These are phyloP conservation scores for Lepidonotus clava DNA, from an alignment of 2,888 invertebrate species.

Conservation along the genomic window DNA sequence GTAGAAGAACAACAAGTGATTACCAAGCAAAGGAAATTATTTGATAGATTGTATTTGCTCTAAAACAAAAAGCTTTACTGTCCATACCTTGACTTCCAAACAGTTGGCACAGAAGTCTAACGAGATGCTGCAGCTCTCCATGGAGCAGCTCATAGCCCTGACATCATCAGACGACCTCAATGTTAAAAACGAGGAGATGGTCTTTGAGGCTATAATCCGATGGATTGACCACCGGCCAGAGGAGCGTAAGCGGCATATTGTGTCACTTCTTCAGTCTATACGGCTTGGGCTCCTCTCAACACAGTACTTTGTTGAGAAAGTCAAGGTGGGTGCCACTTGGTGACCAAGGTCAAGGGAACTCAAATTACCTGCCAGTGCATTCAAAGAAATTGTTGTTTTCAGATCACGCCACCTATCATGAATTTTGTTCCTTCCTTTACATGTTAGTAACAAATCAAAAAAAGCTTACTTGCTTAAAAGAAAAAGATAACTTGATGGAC, in stretches of 20 bases:
- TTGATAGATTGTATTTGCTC: background rate
- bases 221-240: conserved; percentile 92
- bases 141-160: conserved; percentile 64
- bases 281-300: conserved; percentile 87
- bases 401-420: background rate
- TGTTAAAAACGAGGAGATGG: conserved; percentile 78
- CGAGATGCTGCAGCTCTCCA: conserved; percentile 75
- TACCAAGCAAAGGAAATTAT: background rate
- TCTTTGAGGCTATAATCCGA: conserved; percentile 84
- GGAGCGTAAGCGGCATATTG: conserved; percentile 87
- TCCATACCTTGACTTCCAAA: background rate
- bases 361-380: background rate
- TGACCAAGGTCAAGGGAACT: background rate
- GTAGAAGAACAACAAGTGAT: too few species aligned
- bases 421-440: background rate
- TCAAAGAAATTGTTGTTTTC: background rate
- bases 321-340: conserved; percentile 71
- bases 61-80: background rate
- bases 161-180: conserved; percentile 76
- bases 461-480: too few species aligned
- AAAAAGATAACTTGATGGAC: too few species aligned
- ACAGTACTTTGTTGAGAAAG: conserved; percentile 93
- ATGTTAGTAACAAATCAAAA: background rate
- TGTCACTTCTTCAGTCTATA: conserved; percentile 81
- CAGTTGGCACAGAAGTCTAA: conserved; percentile 71